These are phyloP conservation scores for Cataglyphis cursor DNA, from an alignment of 2,888 invertebrate genomes.

Conservation along the genomic window DNA sequence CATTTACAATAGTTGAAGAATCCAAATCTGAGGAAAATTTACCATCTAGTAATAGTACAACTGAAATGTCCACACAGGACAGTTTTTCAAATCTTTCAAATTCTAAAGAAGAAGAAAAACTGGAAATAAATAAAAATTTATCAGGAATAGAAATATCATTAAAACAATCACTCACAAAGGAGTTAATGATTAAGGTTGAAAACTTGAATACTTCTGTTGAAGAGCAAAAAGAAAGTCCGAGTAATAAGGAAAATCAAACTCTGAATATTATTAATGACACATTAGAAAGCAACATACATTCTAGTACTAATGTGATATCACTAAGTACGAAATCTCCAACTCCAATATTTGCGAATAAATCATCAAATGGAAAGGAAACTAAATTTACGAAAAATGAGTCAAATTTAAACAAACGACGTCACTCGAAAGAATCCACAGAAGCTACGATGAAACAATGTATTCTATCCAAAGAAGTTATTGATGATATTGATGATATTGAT, in stretches of 20 bases:
- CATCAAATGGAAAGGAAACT: slow-evolving; percentile 32
- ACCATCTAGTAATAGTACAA: background rate
- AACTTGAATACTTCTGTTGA: slow-evolving; percentile 28
- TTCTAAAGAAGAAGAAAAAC: background rate
- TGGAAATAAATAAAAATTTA: background rate
- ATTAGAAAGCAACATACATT: slow-evolving; percentile 24
- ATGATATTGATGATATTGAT: background rate
- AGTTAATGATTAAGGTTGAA: background rate
- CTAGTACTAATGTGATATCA: slow-evolving; percentile 13
- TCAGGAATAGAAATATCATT: background rate
- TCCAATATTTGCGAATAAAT: slow-evolving; percentile 19
- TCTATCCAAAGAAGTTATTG: background rate
- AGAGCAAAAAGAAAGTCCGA: slow-evolving; percentile 56
- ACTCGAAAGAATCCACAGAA: slow-evolving; percentile 49
- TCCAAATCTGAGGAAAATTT: background rate
- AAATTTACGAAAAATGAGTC: slow-evolving; percentile 21
- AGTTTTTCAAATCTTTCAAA: background rate
- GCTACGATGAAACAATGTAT: background rate
- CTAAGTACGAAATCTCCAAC: slow-evolving; percentile 30
- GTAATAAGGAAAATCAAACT: slow-evolving; percentile 63
- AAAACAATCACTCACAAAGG: slow-evolving; percentile 8
- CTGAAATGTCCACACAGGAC: background rate
- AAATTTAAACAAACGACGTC: background rate
- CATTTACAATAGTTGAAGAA: slow-evolving; percentile 41
- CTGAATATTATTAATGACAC: slow-evolving; percentile 43